A percentile compares a stretch with the other conserved stretches of the same genome.
These are phyloP conservation scores for Uropetala carovei DNA, from an alignment of 2,888 invertebrate genomes.

Conservation along the genomic window DNA sequence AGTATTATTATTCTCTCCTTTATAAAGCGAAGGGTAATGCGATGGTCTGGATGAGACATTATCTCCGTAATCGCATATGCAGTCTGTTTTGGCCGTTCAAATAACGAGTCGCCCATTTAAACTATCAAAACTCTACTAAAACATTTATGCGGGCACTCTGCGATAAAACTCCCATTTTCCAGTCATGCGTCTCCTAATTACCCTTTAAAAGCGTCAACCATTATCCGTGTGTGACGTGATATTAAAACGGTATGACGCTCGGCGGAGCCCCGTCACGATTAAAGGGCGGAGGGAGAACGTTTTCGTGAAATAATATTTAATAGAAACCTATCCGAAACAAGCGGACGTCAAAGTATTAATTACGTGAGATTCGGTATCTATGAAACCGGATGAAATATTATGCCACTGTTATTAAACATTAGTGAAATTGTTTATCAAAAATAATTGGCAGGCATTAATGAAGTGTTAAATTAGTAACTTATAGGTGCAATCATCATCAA, in stretches of 20 bases:
- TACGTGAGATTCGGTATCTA: too few relatives aligned
- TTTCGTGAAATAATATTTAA: too few relatives aligned
- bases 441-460: too few relatives aligned
- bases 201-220: neutral
- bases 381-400: too few relatives aligned
- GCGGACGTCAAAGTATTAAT: too few relatives aligned
- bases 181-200: neutral
- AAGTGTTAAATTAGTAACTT: too few relatives aligned
- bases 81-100: slow-evolving; percentile 1
- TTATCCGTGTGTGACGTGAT: neutral
- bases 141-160: neutral
- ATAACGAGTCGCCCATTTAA: neutral
- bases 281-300: too few relatives aligned
- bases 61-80: neutral
- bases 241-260: neutral
- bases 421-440: too few relatives aligned
- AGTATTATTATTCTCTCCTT: neutral
- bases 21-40: neutral
- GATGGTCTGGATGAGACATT: neutral
- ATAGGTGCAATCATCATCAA: too few relatives aligned
- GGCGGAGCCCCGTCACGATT: too few relatives aligned
- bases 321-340: too few relatives aligned
- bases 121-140: neutral
- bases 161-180: neutral
- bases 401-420: too few relatives aligned